phyloP scores from a whole-genome alignment of 2,113 vertebrate genomes.

The Labeo catla region DNA sequence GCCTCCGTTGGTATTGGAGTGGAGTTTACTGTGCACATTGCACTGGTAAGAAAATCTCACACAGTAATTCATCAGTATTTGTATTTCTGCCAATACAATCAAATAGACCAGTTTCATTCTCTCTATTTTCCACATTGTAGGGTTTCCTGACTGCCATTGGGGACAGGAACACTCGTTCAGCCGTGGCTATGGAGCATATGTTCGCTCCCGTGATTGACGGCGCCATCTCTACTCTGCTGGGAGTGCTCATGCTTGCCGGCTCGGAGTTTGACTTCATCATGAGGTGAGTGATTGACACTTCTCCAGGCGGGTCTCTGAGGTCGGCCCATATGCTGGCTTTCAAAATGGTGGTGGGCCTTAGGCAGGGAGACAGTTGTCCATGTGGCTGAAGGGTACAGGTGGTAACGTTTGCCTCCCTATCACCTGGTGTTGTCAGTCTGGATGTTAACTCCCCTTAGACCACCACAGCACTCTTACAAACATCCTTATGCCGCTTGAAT shows the following conservation, averaged over 20 bases:
- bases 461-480: conserved; percentile 24
- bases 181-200: conserved; percentile 94
- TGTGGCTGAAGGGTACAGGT: conserved; percentile 68
- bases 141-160: conserved; percentile 96
- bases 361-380: conserved; percentile 63
- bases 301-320: conserved; percentile 11
- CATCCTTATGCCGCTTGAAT: conserved; percentile 53
- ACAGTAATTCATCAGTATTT: not conserved
- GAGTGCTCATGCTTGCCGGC: conserved; percentile 96
- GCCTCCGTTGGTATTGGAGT: conserved; percentile 98
- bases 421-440: conserved; percentile 77
- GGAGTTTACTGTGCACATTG: conserved; percentile 96
- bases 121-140: conserved; percentile 67
- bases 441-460: not conserved
- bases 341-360: conserved; percentile 6
- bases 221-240: conserved; percentile 95
- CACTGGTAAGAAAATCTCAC: conserved; percentile 81
- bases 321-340: conserved; percentile 21
- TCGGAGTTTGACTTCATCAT: conserved; percentile 99
- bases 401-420: conserved; percentile 65
- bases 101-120: conserved; percentile 4
- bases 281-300: conserved; percentile 78
- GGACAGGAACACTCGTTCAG: conserved; percentile 88
- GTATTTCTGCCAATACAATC: not conserved
- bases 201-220: conserved; percentile 96